Evolutionary conservation across 2,888 invertebrate genomes (phyloP), one percentile per base, ranked within the genome.

Genomic region (Selenia dentaria): DNA sequence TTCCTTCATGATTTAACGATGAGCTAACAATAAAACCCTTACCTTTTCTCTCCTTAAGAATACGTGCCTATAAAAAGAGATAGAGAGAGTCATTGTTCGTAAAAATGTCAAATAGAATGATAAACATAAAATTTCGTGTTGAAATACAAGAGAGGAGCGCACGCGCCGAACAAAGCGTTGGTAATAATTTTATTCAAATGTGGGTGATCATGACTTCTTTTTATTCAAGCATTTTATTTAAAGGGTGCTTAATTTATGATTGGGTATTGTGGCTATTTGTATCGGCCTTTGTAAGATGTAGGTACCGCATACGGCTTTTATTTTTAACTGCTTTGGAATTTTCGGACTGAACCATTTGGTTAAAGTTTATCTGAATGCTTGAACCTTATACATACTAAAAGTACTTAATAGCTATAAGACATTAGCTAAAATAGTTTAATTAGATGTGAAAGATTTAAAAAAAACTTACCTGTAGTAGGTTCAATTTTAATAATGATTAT

Each of bases 51-150:
- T 64, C 60, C 48, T 57, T 56, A 44, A 35, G 42, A 32, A 48
- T 57, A 56, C 67, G 51, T 48, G 51, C 55, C 65, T 67, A 70
- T 49, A 59, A 59, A 79, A 66, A 62, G 76, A 74, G 80, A 74
- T 59, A 64, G 55, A 62, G 57, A 57, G 46, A 64, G 54, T 76
- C 74, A 85, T 86, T 88, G 86, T 89, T 84, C 82, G 78, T 80
- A 82, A 83, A 83, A 86, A 86, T 87, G 87, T 86, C 85, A 87
- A 88, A 84, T 81, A 80, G 83, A 85, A 88, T 88, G 88, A 89
- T 87, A 86, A 86, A 87, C 87, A 85, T 78, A 84, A 88, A 84
- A 82, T 76, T 74, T 76, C 73, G 79, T 84, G 86, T 84, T 81
- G 82, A 83, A 87, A 85, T 70, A 70, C 64, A 67, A 62, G 69